These are phyloP conservation scores for Pagetopsis macropterus DNA, from an alignment of 2,797 vertebrate species.

Conservation along the genomic window DNA sequence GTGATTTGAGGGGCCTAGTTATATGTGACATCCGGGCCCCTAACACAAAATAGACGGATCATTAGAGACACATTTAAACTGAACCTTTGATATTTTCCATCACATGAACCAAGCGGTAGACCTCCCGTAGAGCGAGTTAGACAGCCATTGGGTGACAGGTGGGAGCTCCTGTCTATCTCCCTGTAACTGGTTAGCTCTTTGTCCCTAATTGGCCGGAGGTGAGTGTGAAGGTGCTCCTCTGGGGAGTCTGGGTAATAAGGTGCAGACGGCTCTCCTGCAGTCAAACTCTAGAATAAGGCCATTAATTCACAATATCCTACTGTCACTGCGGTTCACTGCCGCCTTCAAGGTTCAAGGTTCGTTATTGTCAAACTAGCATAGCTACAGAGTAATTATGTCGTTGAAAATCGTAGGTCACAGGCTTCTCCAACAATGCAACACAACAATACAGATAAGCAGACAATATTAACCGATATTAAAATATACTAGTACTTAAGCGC, in stretches of 20 bases:
- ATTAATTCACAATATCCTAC: constrained; percentile 55
- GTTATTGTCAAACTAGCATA: too few species aligned
- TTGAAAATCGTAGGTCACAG: too few species aligned
- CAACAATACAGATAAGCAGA: too few species aligned
- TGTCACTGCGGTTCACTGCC: constrained; percentile 45
- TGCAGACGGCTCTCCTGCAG: constrained; percentile 57
- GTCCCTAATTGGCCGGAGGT: constrained; percentile 74
- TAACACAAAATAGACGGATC: background rate
- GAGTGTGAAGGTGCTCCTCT: constrained; percentile 63
- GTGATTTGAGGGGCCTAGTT: background rate
- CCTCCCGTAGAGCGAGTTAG: constrained; percentile 41
- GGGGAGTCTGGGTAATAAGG: constrained; percentile 72
- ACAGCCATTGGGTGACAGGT: constrained; percentile 58
- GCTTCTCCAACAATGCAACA: too few species aligned
- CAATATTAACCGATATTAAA: too few species aligned
- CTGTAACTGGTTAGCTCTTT: constrained; percentile 56
- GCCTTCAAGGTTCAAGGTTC: background rate
- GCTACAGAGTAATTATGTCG: too few species aligned
- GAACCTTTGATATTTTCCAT: constrained; percentile 50
- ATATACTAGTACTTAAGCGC: background rate
- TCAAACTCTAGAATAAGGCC: constrained; percentile 52
- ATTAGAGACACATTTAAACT: constrained; percentile 42
- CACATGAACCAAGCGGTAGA: constrained; percentile 24
- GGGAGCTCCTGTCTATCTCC: constrained; percentile 61
- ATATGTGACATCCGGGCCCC: constrained; percentile 13